Base-by-base conservation (phyloP, 1,140 invertebrate species). In the Aricia agestis region DNA sequence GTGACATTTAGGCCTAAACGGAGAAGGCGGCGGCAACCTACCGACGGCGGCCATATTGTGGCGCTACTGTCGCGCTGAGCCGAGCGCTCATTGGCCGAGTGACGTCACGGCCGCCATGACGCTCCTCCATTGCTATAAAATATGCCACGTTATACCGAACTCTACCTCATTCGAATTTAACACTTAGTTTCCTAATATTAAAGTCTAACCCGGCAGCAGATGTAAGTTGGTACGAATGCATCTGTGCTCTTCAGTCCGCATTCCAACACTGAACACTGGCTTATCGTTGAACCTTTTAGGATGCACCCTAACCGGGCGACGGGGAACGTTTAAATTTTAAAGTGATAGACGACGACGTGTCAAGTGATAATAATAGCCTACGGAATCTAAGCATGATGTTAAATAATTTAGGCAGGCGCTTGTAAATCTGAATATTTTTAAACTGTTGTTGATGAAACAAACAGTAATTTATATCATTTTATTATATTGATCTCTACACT, bases 11-110 rank as follows among this genome's bases (percentile, higher is more conserved):
- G 89, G 89, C 89, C 89, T 91, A 90, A 52, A 87, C 81, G 82
- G 79, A 79, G 82, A 82, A 84, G 82, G 87, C 87, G 89, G 83
- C 89, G 85, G 85, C 82, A 81, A 79, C 57, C 68, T 80, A 69
- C 84, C 82, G 85, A 75, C 87, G 87, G 85, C 87, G 74, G 89
- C 89, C 89, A 90, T 91, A 78, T 91, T 91, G 87, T 88, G 87
- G 85, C 85, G 89, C 87, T 89, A 78, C 77, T 74, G 84, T 89
- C 84, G 87, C 86, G 74, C 76, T 75, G 76, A 75, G 70, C 76
- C 72, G 74, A 76, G 77, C 81, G 85, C 87, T 86, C 82, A 91
- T 91, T 91, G 89, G 89, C 68, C 73, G 85, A 87, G 78, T 89
- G 89, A 91, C 89, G 89, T 91, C 89, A 89, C 78, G 67, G 78